Conservation (phyloP, 2,888 invertebrate species). For the Eledona agricola region DNA sequence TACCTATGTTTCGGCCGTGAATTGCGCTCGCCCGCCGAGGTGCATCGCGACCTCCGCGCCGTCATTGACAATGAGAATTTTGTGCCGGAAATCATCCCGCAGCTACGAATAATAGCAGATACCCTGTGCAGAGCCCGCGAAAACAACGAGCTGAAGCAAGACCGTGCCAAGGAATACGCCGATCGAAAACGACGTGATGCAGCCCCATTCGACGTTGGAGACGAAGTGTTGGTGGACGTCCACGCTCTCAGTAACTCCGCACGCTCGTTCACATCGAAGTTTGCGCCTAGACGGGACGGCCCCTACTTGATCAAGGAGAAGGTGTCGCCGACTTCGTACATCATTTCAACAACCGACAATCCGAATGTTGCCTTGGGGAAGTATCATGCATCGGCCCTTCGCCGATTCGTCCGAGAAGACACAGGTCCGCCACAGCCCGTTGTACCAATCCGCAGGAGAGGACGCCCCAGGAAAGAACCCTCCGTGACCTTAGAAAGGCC, state of each 20-base stretch:
- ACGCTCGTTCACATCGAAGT: neutral
- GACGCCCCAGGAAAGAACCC: conserved; percentile 8
- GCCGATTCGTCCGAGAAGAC: neutral
- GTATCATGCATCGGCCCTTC: conserved; percentile 1
- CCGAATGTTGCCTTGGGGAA: neutral
- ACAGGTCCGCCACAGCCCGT: neutral
- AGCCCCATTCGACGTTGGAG: conserved; percentile 36
- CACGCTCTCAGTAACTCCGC: conserved; percentile 38
- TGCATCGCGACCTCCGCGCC: conserved; percentile 26
- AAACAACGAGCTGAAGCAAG: conserved; percentile 16
- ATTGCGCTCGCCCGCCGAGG: conserved; percentile 41
- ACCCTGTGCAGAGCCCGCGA: conserved; percentile 21
- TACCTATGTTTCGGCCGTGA: conserved; percentile 49
- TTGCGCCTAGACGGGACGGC: too few species aligned
- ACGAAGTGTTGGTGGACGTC: conserved; percentile 37
- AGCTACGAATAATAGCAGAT: conserved; percentile 7
- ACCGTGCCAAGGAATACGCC: conserved; percentile 21
- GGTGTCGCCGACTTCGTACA: neutral
- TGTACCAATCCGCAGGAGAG: neutral
- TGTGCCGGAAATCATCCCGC: conserved; percentile 24
- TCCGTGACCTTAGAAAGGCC: too few species aligned
- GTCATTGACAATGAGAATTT: conserved; percentile 27
- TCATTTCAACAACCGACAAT: neutral
- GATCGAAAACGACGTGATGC: conserved; percentile 10
- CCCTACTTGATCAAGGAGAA: neutral